Evolutionary conservation across 2,113 vertebrate species (phyloP).

Genomic region (Steatornis caripensis): DNA sequence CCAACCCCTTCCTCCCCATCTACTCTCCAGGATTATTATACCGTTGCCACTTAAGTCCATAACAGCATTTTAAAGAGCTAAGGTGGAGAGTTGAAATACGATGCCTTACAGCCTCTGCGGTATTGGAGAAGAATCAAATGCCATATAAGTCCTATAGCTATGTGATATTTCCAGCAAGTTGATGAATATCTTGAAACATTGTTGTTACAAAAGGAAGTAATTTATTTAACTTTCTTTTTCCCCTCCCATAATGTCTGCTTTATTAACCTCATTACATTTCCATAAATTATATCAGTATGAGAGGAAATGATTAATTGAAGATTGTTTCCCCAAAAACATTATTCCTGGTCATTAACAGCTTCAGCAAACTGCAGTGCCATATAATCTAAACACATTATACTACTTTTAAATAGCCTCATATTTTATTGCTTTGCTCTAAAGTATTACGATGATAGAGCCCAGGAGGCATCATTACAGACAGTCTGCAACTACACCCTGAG

Average conservation of each 20-base stretch:
- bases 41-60: slow-evolving; percentile 23
- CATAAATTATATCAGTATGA: slow-evolving; percentile 76
- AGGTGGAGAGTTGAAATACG: slow-evolving; percentile 56
- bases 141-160: slow-evolving; percentile 62
- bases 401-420: slow-evolving; percentile 64
- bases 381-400: slow-evolving; percentile 62
- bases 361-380: slow-evolving; percentile 58
- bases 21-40: neutral
- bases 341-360: slow-evolving; percentile 75
- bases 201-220: slow-evolving; percentile 79
- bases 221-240: slow-evolving; percentile 76
- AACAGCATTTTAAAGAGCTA: slow-evolving; percentile 61
- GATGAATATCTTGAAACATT: slow-evolving; percentile 76
- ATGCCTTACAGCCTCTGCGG: slow-evolving; percentile 52
- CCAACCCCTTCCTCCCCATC: neutral
- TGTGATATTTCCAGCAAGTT: slow-evolving; percentile 70
- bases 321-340: slow-evolving; percentile 77
- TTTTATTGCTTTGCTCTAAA: slow-evolving; percentile 66
- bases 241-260: slow-evolving; percentile 63
- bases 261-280: slow-evolving; percentile 76
- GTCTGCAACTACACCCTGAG: slow-evolving; percentile 23
- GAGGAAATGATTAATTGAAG: slow-evolving; percentile 80
- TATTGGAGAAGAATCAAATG: slow-evolving; percentile 69
- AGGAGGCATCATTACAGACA: slow-evolving; percentile 54
- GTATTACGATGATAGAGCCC: slow-evolving; percentile 43